Conservation (phyloP, 2,113 vertebrate species). For the Ictalurus furcatus region DNA sequence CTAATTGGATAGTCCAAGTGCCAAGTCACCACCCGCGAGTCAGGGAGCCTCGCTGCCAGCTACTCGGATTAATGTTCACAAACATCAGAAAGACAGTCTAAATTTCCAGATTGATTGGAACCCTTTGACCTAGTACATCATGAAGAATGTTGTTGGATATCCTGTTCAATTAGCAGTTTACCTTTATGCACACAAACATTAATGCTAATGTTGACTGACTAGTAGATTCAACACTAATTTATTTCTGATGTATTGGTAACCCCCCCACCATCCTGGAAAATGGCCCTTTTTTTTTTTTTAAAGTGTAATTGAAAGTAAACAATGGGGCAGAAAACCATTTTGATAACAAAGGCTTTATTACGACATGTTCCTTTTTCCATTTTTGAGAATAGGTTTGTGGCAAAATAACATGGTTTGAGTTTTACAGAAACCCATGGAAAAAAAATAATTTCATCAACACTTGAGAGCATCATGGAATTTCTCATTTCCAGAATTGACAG, state of each 20-base stretch:
- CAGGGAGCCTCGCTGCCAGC: not conserved
- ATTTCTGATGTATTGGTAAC: not conserved
- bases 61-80: not conserved
- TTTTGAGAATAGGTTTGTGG: slow-evolving; percentile 72
- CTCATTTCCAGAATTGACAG: slow-evolving; percentile 47
- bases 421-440: slow-evolving; percentile 60
- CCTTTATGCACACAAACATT: not conserved
- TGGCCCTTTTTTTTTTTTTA: not conserved
- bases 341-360: slow-evolving; percentile 79
- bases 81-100: not conserved
- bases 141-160: not conserved
- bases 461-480: slow-evolving; percentile 61
- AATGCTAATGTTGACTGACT: not conserved
- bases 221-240: not conserved
- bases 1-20: slow-evolving; percentile 30
- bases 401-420: slow-evolving; percentile 67
- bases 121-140: not conserved
- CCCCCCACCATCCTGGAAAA: not conserved
- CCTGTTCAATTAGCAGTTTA: not conserved
- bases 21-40: slow-evolving; percentile 28
- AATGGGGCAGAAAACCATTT: slow-evolving; percentile 26
- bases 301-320: not conserved
- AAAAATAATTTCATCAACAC: slow-evolving; percentile 57
- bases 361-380: slow-evolving; percentile 74
- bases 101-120: not conserved